Conservation (phyloP, 2,113 vertebrate species). For the Lethenteron camtschaticum region DNA sequence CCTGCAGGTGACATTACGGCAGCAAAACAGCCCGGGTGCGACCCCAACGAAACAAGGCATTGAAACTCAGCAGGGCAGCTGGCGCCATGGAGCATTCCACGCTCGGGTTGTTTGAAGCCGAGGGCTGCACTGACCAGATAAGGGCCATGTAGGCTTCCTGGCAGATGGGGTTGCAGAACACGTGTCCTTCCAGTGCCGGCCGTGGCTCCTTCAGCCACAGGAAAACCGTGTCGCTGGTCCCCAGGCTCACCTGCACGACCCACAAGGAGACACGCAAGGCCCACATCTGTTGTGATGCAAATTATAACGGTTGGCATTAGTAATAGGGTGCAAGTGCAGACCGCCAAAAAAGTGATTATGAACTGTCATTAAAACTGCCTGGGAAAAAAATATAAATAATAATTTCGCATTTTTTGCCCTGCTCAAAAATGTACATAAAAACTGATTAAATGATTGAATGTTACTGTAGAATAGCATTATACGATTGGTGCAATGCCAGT, state of each 20-base stretch:
- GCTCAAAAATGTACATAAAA: neutral
- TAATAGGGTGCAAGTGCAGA: no score
- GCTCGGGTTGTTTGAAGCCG: neutral
- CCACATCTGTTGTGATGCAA: no score
- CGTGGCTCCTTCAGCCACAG: constrained; percentile 54
- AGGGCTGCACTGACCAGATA: constrained; percentile 42
- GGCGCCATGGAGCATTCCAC: no score
- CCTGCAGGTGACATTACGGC: no score
- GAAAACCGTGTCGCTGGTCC: constrained; percentile 81
- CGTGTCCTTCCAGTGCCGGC: constrained; percentile 56
- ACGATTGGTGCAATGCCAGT: no score
- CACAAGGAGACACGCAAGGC: neutral
- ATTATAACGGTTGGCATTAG: no score
- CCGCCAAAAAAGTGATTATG: no score
- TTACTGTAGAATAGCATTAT: neutral
- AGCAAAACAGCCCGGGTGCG: no score
- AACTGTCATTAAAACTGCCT: neutral
- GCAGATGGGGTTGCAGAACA: constrained; percentile 65
- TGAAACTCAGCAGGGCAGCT: no score
- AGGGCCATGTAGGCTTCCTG: constrained; percentile 52
- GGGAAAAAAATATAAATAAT: neutral
- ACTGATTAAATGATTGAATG: neutral
- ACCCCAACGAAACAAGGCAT: no score
- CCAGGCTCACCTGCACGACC: constrained; percentile 45
- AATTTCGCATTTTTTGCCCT: no score